Conservation (phyloP, 2,113 vertebrate genomes). For the Gallinago media region DNA sequence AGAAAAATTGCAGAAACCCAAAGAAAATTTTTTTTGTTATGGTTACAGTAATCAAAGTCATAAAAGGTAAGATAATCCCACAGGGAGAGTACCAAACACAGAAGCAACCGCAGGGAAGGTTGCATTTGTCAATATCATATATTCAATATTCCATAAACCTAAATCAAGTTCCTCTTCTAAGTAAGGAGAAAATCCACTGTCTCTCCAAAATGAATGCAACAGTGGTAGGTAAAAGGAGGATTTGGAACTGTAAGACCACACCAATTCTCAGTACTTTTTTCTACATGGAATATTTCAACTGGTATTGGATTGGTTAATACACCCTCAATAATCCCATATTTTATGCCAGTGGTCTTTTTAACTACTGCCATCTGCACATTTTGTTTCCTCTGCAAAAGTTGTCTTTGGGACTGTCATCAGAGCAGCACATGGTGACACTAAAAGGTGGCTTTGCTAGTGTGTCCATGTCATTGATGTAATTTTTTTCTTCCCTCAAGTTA, state of each 20-base stretch:
- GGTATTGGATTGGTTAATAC: background rate
- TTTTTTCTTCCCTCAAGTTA: background rate
- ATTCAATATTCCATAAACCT: background rate
- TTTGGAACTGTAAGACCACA: background rate
- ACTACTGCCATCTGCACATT: background rate
- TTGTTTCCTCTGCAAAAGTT: background rate
- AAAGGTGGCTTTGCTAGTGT: background rate
- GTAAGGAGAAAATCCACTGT: background rate
- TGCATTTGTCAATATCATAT: background rate
- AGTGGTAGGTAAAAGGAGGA: background rate
- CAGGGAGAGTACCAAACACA: background rate
- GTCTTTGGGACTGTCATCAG: background rate
- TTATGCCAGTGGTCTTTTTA: background rate
- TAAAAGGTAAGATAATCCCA: background rate
- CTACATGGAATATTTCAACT: background rate
- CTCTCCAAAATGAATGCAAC: background rate
- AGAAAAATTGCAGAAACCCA: background rate
- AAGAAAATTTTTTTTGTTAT: background rate
- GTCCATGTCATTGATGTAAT: accelerated
- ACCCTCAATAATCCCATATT: background rate
- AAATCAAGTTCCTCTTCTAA: background rate
- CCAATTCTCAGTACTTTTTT: background rate
- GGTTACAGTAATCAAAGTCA: background rate
- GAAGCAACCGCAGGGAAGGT: background rate
- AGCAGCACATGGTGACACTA: background rate